Evolutionary conservation across 2,797 vertebrate genomes (phyloP).

Genomic region (Darevskia nairensis): DNA sequence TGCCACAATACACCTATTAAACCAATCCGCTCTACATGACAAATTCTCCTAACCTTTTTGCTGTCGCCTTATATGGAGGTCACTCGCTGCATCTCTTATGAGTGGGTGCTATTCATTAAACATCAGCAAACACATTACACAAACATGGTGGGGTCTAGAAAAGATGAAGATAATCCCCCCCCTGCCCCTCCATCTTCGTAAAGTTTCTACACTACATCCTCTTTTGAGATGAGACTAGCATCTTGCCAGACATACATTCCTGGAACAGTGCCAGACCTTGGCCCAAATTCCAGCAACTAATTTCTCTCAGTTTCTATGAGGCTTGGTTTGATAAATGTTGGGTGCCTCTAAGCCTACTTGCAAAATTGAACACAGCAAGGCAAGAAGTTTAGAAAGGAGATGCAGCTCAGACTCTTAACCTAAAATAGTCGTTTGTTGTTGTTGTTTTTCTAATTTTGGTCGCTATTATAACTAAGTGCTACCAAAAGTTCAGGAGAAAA

Average conservation of each 20-base stretch:
- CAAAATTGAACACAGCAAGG: slow-evolving; percentile 20
- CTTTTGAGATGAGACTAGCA: slow-evolving; percentile 50
- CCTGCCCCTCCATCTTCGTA: neutral
- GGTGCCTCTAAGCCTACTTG: slow-evolving; percentile 34
- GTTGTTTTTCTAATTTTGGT: neutral
- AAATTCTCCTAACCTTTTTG: slow-evolving; percentile 79
- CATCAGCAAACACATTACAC: slow-evolving; percentile 33
- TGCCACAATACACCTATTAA: slow-evolving; percentile 77
- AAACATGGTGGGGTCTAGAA: slow-evolving; percentile 42
- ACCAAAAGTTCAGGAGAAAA: neutral
- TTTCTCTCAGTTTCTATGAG: slow-evolving; percentile 75
- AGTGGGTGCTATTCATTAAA: slow-evolving; percentile 17
- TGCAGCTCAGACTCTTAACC: neutral
- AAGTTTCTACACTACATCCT: slow-evolving; percentile 44
- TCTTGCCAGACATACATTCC: slow-evolving; percentile 57
- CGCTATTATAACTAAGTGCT: neutral
- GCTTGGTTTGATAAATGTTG: slow-evolving; percentile 59
- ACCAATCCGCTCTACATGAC: slow-evolving; percentile 71
- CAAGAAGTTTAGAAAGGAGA: slow-evolving; percentile 1
- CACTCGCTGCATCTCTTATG: slow-evolving; percentile 68
- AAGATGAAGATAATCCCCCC: slow-evolving; percentile 44
- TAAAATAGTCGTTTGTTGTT: neutral
- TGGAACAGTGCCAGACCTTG: slow-evolving; percentile 65
- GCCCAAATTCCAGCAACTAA: slow-evolving; percentile 71
- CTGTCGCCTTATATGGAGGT: slow-evolving; percentile 72